These are phyloP conservation scores for Tauraco hartlaubi DNA, from an alignment of 2,797 vertebrate species.

Conservation along the genomic window DNA sequence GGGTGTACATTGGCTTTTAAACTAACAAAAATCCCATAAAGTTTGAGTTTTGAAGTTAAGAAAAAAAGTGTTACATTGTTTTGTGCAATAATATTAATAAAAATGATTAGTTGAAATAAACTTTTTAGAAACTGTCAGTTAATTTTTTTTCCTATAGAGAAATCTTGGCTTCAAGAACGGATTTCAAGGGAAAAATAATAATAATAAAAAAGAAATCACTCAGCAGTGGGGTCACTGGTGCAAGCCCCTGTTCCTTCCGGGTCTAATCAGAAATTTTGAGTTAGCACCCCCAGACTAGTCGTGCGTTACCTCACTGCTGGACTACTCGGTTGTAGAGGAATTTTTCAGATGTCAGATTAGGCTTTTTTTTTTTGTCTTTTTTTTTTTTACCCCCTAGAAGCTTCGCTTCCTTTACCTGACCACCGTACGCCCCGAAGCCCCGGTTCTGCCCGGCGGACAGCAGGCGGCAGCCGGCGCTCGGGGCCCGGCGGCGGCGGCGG, in stretches of 20 bases:
- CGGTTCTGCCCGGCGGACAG: background rate
- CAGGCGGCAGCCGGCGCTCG: constrained; percentile 36
- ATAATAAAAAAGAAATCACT: too few relatives aligned
- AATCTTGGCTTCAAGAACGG: background rate
- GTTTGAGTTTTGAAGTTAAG: background rate
- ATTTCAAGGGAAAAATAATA: background rate
- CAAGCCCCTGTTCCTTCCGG: background rate
- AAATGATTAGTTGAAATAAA: background rate
- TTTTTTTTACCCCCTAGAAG: too few relatives aligned
- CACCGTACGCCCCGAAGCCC: rapidly evolving
- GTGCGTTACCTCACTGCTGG: background rate
- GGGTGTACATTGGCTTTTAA: background rate
- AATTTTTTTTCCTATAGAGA: background rate
- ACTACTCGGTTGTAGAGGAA: background rate
- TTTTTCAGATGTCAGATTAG: background rate
- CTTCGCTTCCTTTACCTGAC: rapidly evolving
- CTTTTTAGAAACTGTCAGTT: background rate
- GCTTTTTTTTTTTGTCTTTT: background rate
- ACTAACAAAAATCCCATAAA: background rate
- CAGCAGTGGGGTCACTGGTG: background rate
- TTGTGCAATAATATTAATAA: background rate
- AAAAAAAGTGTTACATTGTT: background rate
- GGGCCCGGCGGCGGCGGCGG: too few relatives aligned
- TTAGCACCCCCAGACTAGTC: background rate
- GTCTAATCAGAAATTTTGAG: background rate